Evolutionary conservation across 2,797 vertebrate genomes (phyloP).

Genomic region (Hoplostethus atlanticus): DNA sequence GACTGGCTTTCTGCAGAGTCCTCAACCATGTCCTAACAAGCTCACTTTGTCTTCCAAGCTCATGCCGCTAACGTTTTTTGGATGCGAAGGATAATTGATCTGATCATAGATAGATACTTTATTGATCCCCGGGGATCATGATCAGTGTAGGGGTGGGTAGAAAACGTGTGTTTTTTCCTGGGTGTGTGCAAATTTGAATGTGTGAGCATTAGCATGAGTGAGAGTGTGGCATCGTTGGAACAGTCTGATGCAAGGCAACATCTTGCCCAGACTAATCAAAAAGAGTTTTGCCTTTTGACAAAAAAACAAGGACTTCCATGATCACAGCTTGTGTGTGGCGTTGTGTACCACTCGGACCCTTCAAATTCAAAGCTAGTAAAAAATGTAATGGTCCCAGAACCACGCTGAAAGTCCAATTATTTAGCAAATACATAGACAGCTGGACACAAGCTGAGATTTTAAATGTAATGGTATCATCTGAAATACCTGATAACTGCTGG

Average conservation of each 20-base stretch:
- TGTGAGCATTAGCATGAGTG: constrained; percentile 56
- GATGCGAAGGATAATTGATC: constrained; percentile 28
- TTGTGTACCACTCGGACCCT: constrained; percentile 44
- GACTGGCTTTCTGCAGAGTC: constrained; percentile 67
- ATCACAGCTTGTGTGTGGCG: constrained; percentile 57
- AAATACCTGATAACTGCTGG: constrained; percentile 56
- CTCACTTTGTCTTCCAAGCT: constrained; percentile 88
- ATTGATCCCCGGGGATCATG: background rate
- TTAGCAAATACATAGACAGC: constrained; percentile 31
- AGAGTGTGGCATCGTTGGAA: constrained; percentile 47
- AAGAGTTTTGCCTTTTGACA: constrained; percentile 68
- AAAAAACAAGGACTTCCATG: constrained; percentile 66
- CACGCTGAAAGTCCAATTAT: constrained; percentile 5
- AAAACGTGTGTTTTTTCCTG: constrained; percentile 68
- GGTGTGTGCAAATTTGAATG: constrained; percentile 69
- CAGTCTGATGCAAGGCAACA: constrained; percentile 71
- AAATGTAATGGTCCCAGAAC: constrained; percentile 35
- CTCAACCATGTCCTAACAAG: constrained; percentile 78
- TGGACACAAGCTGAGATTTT: constrained; percentile 31
- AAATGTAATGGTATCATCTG: background rate
- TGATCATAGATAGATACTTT: background rate
- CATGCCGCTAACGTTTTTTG: constrained; percentile 66
- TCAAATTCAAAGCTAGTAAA: constrained; percentile 32
- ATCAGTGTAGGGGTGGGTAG: constrained; percentile 41
- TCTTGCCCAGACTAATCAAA: constrained; percentile 64